Conservation (phyloP, 2,888 invertebrate genomes). For the Stenolophus ochropezus region DNA sequence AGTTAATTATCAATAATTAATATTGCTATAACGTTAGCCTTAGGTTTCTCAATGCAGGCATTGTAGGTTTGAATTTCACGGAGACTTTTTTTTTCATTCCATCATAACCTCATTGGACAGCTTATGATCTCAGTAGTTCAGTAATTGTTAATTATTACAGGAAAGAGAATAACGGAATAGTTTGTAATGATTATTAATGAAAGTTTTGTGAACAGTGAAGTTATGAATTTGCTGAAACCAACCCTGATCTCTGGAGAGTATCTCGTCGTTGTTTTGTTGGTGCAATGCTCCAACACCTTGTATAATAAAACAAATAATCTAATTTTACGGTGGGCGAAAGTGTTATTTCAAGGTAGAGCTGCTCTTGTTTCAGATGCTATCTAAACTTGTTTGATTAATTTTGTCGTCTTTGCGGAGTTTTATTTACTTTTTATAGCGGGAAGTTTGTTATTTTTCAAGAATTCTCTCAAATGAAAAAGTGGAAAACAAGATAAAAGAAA, state of each 20-base stretch:
- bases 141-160: no score
- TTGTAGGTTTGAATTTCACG: no score
- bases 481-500: neutral
- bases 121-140: no score
- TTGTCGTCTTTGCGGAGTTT: neutral
- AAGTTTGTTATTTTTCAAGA: neutral
- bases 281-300: constrained; percentile 11
- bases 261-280: neutral
- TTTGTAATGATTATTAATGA: no score
- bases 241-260: neutral
- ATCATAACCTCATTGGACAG: no score
- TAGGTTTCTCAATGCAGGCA: no score
- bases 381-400: constrained; percentile 36
- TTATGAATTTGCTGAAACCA: neutral
- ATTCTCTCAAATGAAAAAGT: neutral
- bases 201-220: no score
- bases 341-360: constrained; percentile 20
- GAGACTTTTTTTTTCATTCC: no score
- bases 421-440: constrained; percentile 21
- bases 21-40: no score
- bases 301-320: constrained; percentile 40
- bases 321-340: constrained; percentile 29
- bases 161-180: no score
- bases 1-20: no score
- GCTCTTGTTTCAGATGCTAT: constrained; percentile 5